These are phyloP conservation scores for Prorops nasuta DNA, from an alignment of 1,140 invertebrate species.

Conservation along the genomic window DNA sequence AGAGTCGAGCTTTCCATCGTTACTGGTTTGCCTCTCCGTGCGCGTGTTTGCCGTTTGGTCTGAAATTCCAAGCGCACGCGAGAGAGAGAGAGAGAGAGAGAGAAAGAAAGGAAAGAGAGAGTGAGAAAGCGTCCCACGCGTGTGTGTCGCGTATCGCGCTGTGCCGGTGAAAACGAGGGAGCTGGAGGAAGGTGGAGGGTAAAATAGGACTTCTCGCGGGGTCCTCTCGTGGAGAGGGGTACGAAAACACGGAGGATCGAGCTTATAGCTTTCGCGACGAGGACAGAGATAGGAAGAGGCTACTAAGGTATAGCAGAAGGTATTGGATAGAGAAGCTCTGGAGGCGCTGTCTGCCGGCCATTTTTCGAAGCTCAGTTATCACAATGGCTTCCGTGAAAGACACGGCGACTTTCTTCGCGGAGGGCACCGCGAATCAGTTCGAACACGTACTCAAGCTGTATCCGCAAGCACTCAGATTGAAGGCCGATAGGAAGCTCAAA, in stretches of 20 bases:
- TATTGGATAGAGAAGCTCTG: constrained; percentile 17
- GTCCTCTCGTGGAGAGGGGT: constrained; percentile 20
- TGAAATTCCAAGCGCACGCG: too few species aligned
- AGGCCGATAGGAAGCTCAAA: constrained; percentile 84
- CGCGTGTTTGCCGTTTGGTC: too few species aligned
- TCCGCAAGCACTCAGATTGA: constrained; percentile 80
- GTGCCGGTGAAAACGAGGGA: constrained; percentile 28
- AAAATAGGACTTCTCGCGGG: constrained; percentile 33
- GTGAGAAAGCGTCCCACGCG: background rate
- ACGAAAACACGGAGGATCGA: background rate
- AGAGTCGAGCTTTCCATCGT: too few species aligned
- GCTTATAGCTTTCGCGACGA: too few species aligned
- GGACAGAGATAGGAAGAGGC: background rate
- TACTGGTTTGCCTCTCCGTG: too few species aligned
- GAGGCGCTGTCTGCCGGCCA: constrained; percentile 42
- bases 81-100: constrained; percentile 1
- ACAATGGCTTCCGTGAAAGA: constrained; percentile 83
- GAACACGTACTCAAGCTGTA: constrained; percentile 85
- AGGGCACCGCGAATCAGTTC: constrained; percentile 82
- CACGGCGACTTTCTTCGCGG: constrained; percentile 86
- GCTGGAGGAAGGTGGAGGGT: constrained; percentile 31
- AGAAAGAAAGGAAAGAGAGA: background rate
- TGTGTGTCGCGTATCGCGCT: constrained; percentile 28
- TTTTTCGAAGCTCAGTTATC: constrained; percentile 55
- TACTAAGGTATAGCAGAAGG: background rate